These are phyloP conservation scores for Pygoscelis adeliae DNA, from an alignment of 2,113 vertebrate species.

Conservation along the genomic window DNA sequence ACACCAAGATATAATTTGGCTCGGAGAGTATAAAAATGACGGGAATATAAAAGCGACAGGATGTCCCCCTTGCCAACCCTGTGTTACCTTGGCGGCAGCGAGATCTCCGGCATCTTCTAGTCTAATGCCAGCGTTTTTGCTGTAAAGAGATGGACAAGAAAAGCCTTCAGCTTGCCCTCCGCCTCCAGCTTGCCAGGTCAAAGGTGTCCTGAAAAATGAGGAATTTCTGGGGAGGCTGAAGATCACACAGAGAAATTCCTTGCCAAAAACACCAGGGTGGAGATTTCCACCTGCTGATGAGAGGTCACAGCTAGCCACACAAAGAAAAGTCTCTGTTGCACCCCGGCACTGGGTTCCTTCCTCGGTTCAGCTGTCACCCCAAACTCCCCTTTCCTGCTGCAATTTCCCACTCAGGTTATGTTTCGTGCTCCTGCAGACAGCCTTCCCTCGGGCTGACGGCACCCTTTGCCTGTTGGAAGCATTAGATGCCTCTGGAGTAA, in stretches of 20 bases:
- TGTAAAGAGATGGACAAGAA: neutral
- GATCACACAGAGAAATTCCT: neutral
- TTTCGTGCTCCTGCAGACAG: neutral
- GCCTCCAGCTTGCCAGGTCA: neutral
- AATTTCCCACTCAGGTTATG: neutral
- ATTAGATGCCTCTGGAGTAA: neutral
- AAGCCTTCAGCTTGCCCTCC: neutral
- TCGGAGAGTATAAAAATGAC: neutral
- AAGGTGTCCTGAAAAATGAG: neutral
- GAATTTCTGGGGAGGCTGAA: neutral
- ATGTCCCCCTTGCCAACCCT: neutral
- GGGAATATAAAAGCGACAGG: neutral
- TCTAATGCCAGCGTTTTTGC: neutral
- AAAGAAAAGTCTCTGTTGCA: neutral
- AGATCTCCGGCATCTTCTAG: neutral
- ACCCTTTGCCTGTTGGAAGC: neutral
- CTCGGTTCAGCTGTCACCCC: neutral
- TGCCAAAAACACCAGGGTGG: neutral
- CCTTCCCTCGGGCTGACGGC: neutral
- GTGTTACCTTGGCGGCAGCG: rapidly evolving
- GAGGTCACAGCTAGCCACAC: neutral
- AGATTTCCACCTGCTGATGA: neutral
- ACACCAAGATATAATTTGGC: neutral
- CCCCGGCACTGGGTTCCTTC: neutral
- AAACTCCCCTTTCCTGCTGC: neutral